A percentile compares a stretch with the other conserved stretches of the same genome.
These are phyloP conservation scores for Muraenolepis orangiensis DNA, from an alignment of 2,797 vertebrate genomes.

Conservation along the genomic window DNA sequence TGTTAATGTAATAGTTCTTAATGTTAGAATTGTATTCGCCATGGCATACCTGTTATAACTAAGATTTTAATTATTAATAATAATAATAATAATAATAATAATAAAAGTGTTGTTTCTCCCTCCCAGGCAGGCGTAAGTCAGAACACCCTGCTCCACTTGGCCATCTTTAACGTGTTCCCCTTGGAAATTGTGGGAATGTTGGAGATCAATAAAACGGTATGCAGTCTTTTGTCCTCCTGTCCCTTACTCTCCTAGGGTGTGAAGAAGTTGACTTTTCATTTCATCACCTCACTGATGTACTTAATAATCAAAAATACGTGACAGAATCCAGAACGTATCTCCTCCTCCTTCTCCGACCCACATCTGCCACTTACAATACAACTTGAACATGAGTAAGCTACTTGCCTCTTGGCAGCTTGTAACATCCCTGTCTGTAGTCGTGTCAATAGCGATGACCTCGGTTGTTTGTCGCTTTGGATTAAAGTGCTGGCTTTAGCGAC, in stretches of 20 bases:
- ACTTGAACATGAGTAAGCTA: neutral
- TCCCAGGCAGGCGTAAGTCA: slow-evolving; percentile 78
- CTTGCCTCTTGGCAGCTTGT: neutral
- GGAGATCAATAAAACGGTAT: slow-evolving; percentile 89
- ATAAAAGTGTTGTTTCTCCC: neutral
- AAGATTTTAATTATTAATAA: neutral
- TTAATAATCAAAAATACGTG: neutral
- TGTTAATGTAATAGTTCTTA: too few species aligned
- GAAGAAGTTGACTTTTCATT: neutral
- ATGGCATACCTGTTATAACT: neutral
- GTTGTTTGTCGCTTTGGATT: neutral
- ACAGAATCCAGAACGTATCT: neutral
- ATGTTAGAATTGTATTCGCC: neutral
- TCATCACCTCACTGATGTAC: neutral
- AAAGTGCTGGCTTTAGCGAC: neutral
- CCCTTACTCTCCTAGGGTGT: neutral
- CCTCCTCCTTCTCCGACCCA: neutral
- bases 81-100: neutral
- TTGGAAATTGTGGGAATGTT: slow-evolving; percentile 86
- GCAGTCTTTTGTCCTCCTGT: neutral
- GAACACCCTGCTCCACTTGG: slow-evolving; percentile 80
- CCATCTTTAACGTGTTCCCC: slow-evolving; percentile 86
- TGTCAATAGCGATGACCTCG: neutral
- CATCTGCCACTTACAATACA: neutral
- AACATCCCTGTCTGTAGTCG: neutral